Evolutionary conservation across 92 coral and sea anemone species (phyloP), one percentile per base, ranked within the genome.

Genomic region (Blastomussa wellsi): DNA sequence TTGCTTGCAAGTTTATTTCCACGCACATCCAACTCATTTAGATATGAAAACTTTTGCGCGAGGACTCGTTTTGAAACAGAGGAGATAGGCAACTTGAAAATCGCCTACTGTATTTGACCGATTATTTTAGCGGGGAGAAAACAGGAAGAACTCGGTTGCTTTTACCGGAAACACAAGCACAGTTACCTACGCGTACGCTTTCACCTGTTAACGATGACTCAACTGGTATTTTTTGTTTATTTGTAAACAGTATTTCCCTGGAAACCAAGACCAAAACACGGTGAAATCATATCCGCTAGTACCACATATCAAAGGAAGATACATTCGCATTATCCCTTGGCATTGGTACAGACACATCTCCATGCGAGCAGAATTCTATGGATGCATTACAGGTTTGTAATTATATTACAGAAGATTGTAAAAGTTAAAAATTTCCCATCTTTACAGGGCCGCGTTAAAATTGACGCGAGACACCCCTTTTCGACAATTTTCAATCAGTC

Each of bases 351-450:
- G 82, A n/a, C 88, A 91, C 76, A 87, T 93, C 33, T 67, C 90
- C 39, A 86, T 95, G 96, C 90, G 98, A 87, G 90, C 82, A 66
- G 98, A 95, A 79, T 89, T 93, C 85, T 92, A 93, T 38, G 98
- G 98, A 77, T 95, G 98, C 35, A 73, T 79, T 31, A 78, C 90
- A 51, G 92, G 98, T 94, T 79, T 24, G 97, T 78, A 39, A 37
- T 82, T 24, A 53, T 1, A 73, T 5, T 66, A 24, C 51, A 72
- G 11, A 41, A 36, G 51, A 37, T 20, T 35, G 76, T 37, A 0
- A 3, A 65, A 32, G 10, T 8, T 1, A n/a, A 10, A 62, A 62
- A 10, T 62, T 10, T 62, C 12, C 13, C 29, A 24, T 4, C 68
- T 44, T 44, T 44, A 0, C 49, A 44, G 49, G 49, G 12, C 49